Evolutionary conservation across 2,888 invertebrate genomes (phyloP).

Genomic region (Ennomos erosarius): DNA sequence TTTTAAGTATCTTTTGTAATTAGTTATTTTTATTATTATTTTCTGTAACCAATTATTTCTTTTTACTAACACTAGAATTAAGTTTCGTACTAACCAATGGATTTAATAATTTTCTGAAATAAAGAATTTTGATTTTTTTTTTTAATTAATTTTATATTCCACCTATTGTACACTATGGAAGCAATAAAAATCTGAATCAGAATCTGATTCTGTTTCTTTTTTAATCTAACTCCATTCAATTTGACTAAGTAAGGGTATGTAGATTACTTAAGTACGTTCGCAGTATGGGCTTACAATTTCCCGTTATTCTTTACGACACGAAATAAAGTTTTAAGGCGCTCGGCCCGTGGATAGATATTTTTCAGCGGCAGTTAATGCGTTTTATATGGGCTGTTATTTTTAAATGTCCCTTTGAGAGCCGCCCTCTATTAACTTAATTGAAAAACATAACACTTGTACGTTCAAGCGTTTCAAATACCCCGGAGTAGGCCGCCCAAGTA

Average conservation of each 20-base stretch:
- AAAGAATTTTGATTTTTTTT: no score
- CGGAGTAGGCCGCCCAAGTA: neutral
- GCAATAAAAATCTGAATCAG: no score
- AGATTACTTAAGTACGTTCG: conserved; percentile 55
- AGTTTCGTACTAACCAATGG: no score
- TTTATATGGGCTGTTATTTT: conserved; percentile 47
- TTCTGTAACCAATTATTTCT: no score
- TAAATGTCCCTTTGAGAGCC: conserved; percentile 30
- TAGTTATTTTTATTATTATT: no score
- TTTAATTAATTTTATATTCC: no score
- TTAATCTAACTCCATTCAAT: conserved; percentile 50
- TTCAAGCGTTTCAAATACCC: conserved; percentile 20
- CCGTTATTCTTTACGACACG: conserved; percentile 54
- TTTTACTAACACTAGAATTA: no score
- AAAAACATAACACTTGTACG: conserved; percentile 32
- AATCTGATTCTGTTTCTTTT: conserved; percentile 4
- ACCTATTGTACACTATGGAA: no score
- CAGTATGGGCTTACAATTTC: conserved; percentile 57
- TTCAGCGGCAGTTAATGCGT: conserved; percentile 42
- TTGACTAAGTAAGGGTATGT: conserved; percentile 49
- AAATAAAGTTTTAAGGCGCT: conserved; percentile 46
- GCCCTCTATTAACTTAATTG: conserved; percentile 23
- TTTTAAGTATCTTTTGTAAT: no score
- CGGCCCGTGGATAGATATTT: conserved; percentile 32
- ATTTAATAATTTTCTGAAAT: no score